These are phyloP conservation scores for Sericinus montela DNA, from an alignment of 2,888 invertebrate species.

Conservation along the genomic window DNA sequence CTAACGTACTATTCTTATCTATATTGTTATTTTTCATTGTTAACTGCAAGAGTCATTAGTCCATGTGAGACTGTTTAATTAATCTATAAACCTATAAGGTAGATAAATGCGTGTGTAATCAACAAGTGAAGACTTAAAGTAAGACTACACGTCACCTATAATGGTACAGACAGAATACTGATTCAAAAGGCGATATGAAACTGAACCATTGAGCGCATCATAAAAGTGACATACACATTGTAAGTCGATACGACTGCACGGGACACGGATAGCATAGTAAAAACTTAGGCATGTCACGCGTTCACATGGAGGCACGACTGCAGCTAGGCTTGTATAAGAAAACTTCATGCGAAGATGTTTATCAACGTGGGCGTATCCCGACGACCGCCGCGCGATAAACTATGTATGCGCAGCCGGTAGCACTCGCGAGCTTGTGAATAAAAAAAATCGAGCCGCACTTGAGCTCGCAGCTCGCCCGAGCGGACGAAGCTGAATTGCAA, in stretches of 20 bases:
- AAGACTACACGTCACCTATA: too few species aligned
- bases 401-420: constrained; percentile 48
- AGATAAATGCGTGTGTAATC: too few species aligned
- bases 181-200: too few species aligned
- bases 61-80: too few species aligned
- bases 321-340: constrained; percentile 37
- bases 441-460: constrained; percentile 36
- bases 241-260: constrained; percentile 14
- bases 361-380: constrained; percentile 38
- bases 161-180: too few species aligned
- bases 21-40: too few species aligned
- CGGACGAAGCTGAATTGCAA: not conserved
- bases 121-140: too few species aligned
- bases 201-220: not conserved
- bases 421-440: constrained; percentile 39
- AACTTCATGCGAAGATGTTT: constrained; percentile 30
- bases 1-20: too few species aligned
- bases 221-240: constrained; percentile 7
- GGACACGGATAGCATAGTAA: constrained; percentile 4
- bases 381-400: constrained; percentile 59
- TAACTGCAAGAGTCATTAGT: too few species aligned
- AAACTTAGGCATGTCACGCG: constrained; percentile 16
- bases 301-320: constrained; percentile 26
- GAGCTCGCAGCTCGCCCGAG: constrained; percentile 10
- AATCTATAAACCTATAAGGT: too few species aligned